Base-by-base conservation (phyloP, 2,797 vertebrate genomes). In the Scomberomorus guttatus region DNA sequence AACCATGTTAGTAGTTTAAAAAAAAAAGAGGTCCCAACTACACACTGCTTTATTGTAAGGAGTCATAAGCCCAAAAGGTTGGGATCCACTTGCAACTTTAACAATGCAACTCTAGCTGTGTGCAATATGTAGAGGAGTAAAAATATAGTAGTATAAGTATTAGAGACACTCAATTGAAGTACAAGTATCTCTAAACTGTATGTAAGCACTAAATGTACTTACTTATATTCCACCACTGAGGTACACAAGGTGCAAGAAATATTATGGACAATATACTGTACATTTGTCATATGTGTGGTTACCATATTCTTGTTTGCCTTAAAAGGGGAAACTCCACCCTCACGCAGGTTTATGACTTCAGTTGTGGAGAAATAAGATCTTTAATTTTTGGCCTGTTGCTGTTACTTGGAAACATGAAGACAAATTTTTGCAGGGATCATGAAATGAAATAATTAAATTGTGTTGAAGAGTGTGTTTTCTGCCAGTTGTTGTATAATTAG, bases 291-390 rank as follows among this genome's bases (percentile, higher is more conserved):
- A 4, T 75, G 46, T 83, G 44, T 81, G 50, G 63, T 72, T 50
- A 13, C 25, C 46, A 55, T 72, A 12, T 54, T 68, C 27, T 62
- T 59, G 34, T 83, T 66, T 54, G 52, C 52, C 13, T 70, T 80
- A 61, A 72, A 58, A 83, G 24, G 52, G 62, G 68, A 79, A 79
- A 25, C 44, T 68, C 57, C 50, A 44, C 46, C 52, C 18, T 70
- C 1, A 0, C 22, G 55, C 37, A 22, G 39, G 37, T 37, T n/a
- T 46, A 44, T 37, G 10, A 29, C 50, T 42, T 63, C 17, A 46
- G 12, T 25, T 2, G 13, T 74, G 18, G 32, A 54, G 11, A 63
- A 67, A 71, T 75, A n/a, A 52, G 42, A 42, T 58, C n/a, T 59
- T 57, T 6, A 8, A 9, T 27, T 22, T 34, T 32, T 52, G 29